phyloP scores from a whole-genome alignment of 2,113 vertebrate species.

The Coptodon bakossiorum region DNA sequence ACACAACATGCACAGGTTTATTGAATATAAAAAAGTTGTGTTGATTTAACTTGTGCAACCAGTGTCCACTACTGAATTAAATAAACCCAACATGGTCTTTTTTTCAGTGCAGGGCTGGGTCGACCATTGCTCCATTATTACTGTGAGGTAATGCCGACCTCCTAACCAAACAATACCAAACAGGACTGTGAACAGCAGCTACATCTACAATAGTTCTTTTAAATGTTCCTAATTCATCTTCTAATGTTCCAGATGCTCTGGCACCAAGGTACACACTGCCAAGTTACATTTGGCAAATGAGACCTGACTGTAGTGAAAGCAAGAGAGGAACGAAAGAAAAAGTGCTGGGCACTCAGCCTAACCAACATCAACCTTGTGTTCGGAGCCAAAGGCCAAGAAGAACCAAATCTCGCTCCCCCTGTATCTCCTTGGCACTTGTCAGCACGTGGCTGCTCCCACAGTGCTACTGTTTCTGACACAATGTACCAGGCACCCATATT shows the following conservation, averaged over 20 bases:
- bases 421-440: background rate
- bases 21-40: background rate
- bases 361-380: background rate
- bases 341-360: background rate
- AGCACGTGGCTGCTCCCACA: conserved; percentile 11
- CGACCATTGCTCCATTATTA: background rate
- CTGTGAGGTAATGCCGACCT: background rate
- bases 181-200: background rate
- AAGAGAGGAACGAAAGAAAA: background rate
- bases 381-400: background rate
- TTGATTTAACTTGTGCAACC: background rate
- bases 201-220: background rate
- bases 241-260: background rate
- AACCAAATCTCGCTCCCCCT: background rate
- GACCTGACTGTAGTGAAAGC: background rate
- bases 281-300: background rate
- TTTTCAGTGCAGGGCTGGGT: background rate
- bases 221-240: background rate
- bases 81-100: background rate
- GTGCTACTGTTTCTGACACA: background rate
- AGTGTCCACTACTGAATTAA: background rate
- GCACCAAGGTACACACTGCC: background rate
- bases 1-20: background rate
- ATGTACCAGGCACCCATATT: conserved; percentile 18
- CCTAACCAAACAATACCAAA: background rate